Evolutionary conservation across 2,888 invertebrate species (phyloP), one percentile per base, ranked within the genome.

Genomic region (Dynastes grantii): DNA sequence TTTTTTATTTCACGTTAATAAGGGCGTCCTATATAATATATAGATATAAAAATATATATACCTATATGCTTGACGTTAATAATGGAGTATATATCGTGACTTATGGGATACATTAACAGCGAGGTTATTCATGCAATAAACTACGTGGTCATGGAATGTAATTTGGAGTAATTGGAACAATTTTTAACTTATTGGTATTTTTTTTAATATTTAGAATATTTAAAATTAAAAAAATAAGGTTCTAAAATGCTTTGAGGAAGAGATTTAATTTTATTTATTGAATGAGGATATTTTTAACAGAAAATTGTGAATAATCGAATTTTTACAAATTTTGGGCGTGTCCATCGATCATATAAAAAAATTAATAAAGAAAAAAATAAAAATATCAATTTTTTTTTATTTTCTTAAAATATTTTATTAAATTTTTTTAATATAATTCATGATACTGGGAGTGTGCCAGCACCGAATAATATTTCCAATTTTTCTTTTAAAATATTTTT

Each of bases 111-210:
- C 32, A 37, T 71, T 32, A 55, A 29, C 32, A 16, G n/a, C 61
- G 61, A 75, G 73, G 61, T 75, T 75, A 75, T 75, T 75, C 73
- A 63, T 27, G 61, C 61, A 75, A 75, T 61, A 27, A 71, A 55
- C 27, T 45, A 22, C 45, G 32, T 75, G 61, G 61, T 27, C 73
- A 11, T 75, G 73, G 51, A n/a, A 58, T 37, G 3, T 37, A 37
- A 6, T 37, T 37, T 37, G 22, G 32, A 45, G 11, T 45, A 9
- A 75, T 45, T 75, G 73, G 29, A 63, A 75, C 61, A 61, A 32
- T 32, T 32, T 22, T 22, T 22, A 22, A 0, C 22, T 22, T 22
- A 22, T 22, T 22, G 22, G 22, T 22, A 22, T 22, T 16, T 22
- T 16, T 55, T 4, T 55, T 16, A 8, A 5, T 16, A 53, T 53